A percentile compares a stretch with the other conserved stretches of the same genome.
phyloP scores from a whole-genome alignment of 2,888 invertebrate genomes.

The Stenolophus ochropezus region DNA sequence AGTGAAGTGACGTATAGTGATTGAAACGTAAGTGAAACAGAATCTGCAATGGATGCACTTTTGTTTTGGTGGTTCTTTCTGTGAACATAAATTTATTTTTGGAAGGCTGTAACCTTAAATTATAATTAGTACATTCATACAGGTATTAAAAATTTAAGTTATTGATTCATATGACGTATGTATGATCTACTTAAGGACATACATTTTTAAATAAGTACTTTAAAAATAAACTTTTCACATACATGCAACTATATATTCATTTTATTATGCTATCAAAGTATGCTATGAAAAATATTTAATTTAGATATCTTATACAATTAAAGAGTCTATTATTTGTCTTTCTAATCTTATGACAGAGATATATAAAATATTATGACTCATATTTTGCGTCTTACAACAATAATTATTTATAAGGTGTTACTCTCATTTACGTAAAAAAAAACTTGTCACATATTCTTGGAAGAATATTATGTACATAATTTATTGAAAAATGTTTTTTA shows the following conservation, averaged over 20 bases:
- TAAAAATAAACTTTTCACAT: background rate
- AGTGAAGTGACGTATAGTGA: background rate
- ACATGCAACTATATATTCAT: background rate
- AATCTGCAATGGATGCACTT: constrained; percentile 7
- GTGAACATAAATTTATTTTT: background rate
- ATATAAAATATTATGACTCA: background rate
- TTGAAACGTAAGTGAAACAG: constrained; percentile 2
- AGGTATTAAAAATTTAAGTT: background rate
- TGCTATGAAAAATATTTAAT: constrained; percentile 3
- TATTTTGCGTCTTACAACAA: background rate
- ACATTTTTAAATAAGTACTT: background rate
- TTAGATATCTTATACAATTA: background rate
- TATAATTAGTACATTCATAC: background rate
- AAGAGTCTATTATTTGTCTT: background rate
- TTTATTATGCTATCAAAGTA: background rate
- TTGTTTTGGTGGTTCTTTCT: constrained; percentile 16
- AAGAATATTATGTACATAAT: background rate
- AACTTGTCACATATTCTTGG: background rate
- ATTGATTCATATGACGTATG: background rate
- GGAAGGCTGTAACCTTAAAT: background rate
- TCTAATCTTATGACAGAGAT: background rate
- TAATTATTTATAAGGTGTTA: background rate
- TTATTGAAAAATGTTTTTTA: background rate
- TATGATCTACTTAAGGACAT: background rate
- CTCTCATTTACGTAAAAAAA: background rate